Evolutionary conservation across 2,113 vertebrate genomes (phyloP), one percentile per base, ranked within the genome.

Genomic region (Donacobius atricapilla): DNA sequence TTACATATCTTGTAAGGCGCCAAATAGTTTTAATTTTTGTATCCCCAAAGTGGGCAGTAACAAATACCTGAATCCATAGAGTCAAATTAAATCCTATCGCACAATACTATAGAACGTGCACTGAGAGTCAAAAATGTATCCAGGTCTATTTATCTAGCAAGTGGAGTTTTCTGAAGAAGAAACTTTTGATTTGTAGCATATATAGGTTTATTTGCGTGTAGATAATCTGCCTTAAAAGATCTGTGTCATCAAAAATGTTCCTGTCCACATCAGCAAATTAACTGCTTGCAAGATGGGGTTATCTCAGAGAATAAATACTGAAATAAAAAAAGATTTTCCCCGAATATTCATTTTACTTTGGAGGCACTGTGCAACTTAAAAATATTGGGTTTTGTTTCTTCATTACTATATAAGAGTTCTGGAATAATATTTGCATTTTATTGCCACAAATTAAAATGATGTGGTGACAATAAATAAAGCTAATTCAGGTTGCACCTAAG

Each of bases 151-250:
- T 79, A 76, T 83, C 50, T 89, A 89, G 37, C 66, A 75, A 35
- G 45, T 88, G 69, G 70, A 93, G 69, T 94, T 96, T 94, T 93
- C 65, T 91, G 40, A 47, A 94, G 56, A 83, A 73, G 83, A 89
- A 96, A 97, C 87, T 97, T 97, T 90, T 95, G 78, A 96, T 90
- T 88, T 96, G 96, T 92, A 73, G 51, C 86, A 63, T 68, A 23
- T 20, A 35, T 56, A 61, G 51, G n/a, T 70, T 87, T 96, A 75
- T 93, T 81, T 95, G 60, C 2, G 0, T 61, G 31, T 44, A 90
- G 58, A 72, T 57, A 91, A 83, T 68, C 83, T 93, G 33, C 82
- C 96, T 83, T 84, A 79, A 94, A 90, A 75, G 63, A 94, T 86
- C 83, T 56, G 23, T 66, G n/a, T 79, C 90, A 89, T 77, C 70